Evolutionary conservation across 92 coral and sea anemone species (phyloP).

Genomic region (Heliopora coerulea): DNA sequence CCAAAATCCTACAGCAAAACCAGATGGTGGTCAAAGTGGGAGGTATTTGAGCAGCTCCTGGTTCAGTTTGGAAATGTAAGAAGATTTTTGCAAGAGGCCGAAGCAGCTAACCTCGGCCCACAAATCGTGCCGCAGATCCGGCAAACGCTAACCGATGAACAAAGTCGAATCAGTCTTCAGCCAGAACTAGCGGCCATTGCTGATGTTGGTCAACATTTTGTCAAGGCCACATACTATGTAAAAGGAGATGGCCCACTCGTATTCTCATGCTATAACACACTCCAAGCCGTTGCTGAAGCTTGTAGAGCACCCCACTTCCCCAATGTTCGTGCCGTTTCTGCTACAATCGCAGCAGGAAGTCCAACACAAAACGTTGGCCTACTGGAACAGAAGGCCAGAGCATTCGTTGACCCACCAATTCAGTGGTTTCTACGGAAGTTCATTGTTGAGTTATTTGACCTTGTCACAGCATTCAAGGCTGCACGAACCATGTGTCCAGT

Average conservation of each 20-base stretch:
- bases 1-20: slow-evolving; percentile 46
- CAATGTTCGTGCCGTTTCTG: slow-evolving; percentile 52
- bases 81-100: slow-evolving; percentile 53
- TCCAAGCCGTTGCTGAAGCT: slow-evolving; percentile 52
- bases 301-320: slow-evolving; percentile 52
- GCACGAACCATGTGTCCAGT: slow-evolving; percentile 55
- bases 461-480: slow-evolving; percentile 49
- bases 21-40: slow-evolving; percentile 62
- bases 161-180: slow-evolving; percentile 41
- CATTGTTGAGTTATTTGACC: slow-evolving; percentile 43
- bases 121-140: slow-evolving; percentile 40
- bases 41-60: slow-evolving; percentile 52
- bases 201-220: slow-evolving; percentile 47
- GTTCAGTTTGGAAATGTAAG: slow-evolving; percentile 57
- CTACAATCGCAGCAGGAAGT: slow-evolving; percentile 50
- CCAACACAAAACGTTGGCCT: slow-evolving; percentile 41
- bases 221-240: slow-evolving; percentile 37
- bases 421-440: slow-evolving; percentile 45
- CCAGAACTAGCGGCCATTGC: slow-evolving; percentile 58
- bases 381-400: slow-evolving; percentile 39
- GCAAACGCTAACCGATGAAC: slow-evolving; percentile 38
- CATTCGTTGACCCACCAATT: slow-evolving; percentile 40
- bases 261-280: slow-evolving; percentile 58
- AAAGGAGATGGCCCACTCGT: slow-evolving; percentile 48
- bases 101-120: slow-evolving; percentile 54